Base-by-base conservation (phyloP, 2,797 vertebrate species). In the Strix occidentalis region DNA sequence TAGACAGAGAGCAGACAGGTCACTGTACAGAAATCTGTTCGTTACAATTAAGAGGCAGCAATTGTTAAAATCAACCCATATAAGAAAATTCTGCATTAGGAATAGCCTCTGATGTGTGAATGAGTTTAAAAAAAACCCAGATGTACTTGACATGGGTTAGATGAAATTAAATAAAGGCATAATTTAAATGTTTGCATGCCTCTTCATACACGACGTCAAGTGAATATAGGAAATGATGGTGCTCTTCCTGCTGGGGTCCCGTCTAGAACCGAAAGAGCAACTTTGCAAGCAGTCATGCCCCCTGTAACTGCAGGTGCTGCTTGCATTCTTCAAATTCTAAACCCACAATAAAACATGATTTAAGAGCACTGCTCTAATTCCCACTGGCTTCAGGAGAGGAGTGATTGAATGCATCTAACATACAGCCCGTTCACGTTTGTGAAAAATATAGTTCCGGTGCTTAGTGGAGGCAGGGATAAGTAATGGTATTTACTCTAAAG, bases 371-470 rank as follows among this genome's bases (percentile, higher is more conserved):
- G 17, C 15, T 71, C 19, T 65, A 72, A 19, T 43, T 91, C 51
- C 46, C 60, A 35, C 5, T 0, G 4, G 77, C 37, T 80, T 41
- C 43, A 71, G 48, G 35, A 56, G n/a, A 72, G 39, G 6, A 80
- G 57, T 13, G 68, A 72, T 1, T 31, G 54, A 85, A n/a, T 11
- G 37, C 24, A 63, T 13, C 39, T 37, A 76, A 37, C 43, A 37
- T 0, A 4, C 26, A 33, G 24, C 31, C 41, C 1, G 5, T 3
- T 50, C 35, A 5, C 3, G 48, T 21, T 7, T 45, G 43, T 28
- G 66, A 17, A 18, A 37, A 58, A 74, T 35, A 5, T 0, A 23
- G 33, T 7, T 23, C 6, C 1, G 5, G 3, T 21, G 50, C 68
- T 63, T 13, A 37, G 72, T 51, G 65, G 71, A 54, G 68, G 58